Conservation (phyloP, 2,888 invertebrate species). For the Nemotelus pantherinus region DNA sequence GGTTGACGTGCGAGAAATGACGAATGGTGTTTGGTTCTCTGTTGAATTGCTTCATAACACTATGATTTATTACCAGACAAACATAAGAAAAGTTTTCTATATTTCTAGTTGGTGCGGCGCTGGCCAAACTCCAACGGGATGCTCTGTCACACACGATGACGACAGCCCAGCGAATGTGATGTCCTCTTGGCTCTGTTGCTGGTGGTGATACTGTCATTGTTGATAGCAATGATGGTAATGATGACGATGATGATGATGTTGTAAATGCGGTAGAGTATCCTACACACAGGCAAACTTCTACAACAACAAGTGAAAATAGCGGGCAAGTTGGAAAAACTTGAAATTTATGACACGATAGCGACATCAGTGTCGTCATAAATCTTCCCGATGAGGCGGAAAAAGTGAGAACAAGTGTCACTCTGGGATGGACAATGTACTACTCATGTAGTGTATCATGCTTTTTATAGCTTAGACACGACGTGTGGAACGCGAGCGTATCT, state of each 20-base stretch:
- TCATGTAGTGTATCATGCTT: neutral
- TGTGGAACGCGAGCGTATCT: neutral
- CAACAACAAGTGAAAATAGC: neutral
- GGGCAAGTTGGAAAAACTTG: slow-evolving; percentile 19
- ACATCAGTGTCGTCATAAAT: slow-evolving; percentile 41
- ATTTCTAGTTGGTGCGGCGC: neutral
- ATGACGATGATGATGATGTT: slow-evolving; percentile 15
- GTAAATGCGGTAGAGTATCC: neutral
- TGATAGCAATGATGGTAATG: neutral
- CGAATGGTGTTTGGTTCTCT: neutral
- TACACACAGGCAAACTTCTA: neutral
- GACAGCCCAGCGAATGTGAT: neutral
- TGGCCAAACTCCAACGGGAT: neutral
- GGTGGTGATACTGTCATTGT: neutral
- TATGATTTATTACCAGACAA: slow-evolving; percentile 23
- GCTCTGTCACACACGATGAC: slow-evolving; percentile 24
- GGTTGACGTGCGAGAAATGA: neutral
- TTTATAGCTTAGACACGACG: neutral
- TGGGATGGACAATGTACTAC: slow-evolving; percentile 6
- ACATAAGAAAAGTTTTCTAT: slow-evolving; percentile 22
- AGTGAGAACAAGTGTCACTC: slow-evolving; percentile 28
- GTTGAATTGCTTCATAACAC: slow-evolving; percentile 10
- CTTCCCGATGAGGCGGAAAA: slow-evolving; percentile 39
- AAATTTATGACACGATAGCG: slow-evolving; percentile 38
- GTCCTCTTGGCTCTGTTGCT: neutral